phyloP scores from a whole-genome alignment of 2,888 invertebrate genomes.

The Pediacus dermestoides region DNA sequence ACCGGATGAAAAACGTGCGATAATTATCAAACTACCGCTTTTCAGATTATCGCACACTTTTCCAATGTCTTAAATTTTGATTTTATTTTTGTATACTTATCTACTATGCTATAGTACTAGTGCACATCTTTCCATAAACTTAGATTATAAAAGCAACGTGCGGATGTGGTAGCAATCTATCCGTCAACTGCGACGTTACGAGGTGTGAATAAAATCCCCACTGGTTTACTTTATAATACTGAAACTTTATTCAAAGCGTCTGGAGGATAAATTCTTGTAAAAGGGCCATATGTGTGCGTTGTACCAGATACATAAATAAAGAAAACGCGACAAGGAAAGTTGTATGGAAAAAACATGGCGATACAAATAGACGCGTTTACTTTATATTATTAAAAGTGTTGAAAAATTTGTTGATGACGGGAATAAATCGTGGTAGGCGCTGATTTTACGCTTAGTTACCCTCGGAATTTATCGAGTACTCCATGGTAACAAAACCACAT shows the following conservation, averaged over 20 bases:
- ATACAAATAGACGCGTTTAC: slow-evolving; percentile 29
- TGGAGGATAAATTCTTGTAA: neutral
- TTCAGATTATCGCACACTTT: no score
- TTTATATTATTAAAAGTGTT: slow-evolving; percentile 33
- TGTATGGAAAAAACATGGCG: slow-evolving; percentile 24
- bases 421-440: no score
- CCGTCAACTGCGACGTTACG: slow-evolving; percentile 42
- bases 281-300: neutral
- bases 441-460: no score
- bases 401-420: slow-evolving; percentile 41
- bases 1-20: no score
- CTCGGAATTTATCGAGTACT: no score
- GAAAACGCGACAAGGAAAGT: slow-evolving; percentile 6
- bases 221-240: slow-evolving; percentile 41
- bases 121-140: no score
- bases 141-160: slow-evolving; percentile 31
- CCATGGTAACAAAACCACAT: no score
- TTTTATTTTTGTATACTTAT: no score
- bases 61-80: no score
- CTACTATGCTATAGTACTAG: no score
- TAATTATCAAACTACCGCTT: no score
- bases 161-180: slow-evolving; percentile 46
- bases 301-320: neutral
- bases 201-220: slow-evolving; percentile 42
- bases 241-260: slow-evolving; percentile 30